A percentile compares a stretch with the other conserved stretches of the same genome.
These are phyloP conservation scores for Keiferia lycopersicella DNA, from an alignment of 2,888 invertebrate species.

Conservation along the genomic window DNA sequence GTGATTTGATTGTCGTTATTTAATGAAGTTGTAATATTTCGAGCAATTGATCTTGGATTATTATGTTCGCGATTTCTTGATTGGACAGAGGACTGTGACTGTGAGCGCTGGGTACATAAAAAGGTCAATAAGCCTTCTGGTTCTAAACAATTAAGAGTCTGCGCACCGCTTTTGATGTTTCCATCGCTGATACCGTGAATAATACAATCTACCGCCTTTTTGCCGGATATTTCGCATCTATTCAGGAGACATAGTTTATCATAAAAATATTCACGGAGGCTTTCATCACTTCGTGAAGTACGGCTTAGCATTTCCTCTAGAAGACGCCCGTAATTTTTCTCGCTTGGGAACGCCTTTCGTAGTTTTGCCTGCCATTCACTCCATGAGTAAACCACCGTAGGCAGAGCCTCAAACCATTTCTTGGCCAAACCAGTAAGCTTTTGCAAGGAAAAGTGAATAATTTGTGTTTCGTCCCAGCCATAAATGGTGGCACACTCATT, in stretches of 20 bases:
- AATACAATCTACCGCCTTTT: slow-evolving; percentile 37
- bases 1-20: too few relatives aligned
- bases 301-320: slow-evolving; percentile 34
- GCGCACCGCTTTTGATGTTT: slow-evolving; percentile 32
- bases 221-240: too few relatives aligned
- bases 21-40: too few relatives aligned
- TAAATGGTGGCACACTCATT: slow-evolving; percentile 31
- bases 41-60: too few relatives aligned
- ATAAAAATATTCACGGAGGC: slow-evolving; percentile 31
- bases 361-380: slow-evolving; percentile 36
- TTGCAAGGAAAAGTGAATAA: slow-evolving; percentile 33
- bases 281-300: slow-evolving; percentile 28
- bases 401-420: too few relatives aligned
- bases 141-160: slow-evolving; percentile 32
- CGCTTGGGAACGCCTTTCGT: slow-evolving; percentile 32
- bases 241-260: neutral
- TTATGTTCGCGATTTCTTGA: neutral
- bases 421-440: too few relatives aligned
- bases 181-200: slow-evolving; percentile 34
- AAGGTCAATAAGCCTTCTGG: slow-evolving; percentile 34
- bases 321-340: slow-evolving; percentile 34
- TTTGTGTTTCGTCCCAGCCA: slow-evolving; percentile 35
- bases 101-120: slow-evolving; percentile 26
- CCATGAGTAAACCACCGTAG: slow-evolving; percentile 4
- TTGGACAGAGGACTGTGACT: neutral